These are phyloP conservation scores for Diplodus puntazzo DNA, from an alignment of 2,797 vertebrate genomes.

Conservation along the genomic window DNA sequence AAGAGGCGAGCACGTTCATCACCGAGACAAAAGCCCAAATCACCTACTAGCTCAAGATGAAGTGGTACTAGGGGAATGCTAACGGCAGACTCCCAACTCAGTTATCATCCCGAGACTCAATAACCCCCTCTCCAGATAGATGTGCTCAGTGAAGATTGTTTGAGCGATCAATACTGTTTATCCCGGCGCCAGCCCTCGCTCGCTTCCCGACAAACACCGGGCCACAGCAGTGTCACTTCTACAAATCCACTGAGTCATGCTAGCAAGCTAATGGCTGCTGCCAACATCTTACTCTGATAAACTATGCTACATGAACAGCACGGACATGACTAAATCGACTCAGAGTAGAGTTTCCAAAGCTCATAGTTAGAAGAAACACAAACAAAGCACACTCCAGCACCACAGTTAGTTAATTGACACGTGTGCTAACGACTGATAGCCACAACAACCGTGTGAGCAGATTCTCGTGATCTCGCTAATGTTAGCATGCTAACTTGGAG, in stretches of 20 bases:
- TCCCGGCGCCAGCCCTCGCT: neutral
- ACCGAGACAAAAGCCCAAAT: conserved; percentile 31
- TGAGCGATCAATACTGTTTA: neutral
- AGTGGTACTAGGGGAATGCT: neutral
- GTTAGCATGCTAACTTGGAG: conserved; percentile 53
- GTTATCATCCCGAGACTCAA: rapidly evolving
- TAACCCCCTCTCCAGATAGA: rapidly evolving
- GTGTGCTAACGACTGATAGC: conserved; percentile 14
- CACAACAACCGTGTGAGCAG: conserved; percentile 22
- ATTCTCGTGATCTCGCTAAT: conserved; percentile 41
- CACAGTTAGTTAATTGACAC: rapidly evolving
- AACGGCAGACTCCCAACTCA: neutral
- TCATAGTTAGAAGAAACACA: rapidly evolving
- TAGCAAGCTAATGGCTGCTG: conserved; percentile 73
- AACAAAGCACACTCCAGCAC: rapidly evolving
- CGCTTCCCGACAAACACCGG: conserved; percentile 42
- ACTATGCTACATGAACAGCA: rapidly evolving
- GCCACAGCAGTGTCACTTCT: conserved; percentile 65
- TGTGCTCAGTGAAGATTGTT: rapidly evolving
- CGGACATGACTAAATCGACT: rapidly evolving
- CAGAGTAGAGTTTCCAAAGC: rapidly evolving
- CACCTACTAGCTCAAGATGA: neutral
- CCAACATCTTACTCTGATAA: neutral
- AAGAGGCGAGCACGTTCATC: conserved; percentile 1
- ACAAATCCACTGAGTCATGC: conserved; percentile 89